Evolutionary conservation across 30 jellyfish, hydroid and myxozoan genomes (phyloP), one percentile per base, ranked within the genome.

Genomic region (Pseudorhiza aurosa): DNA sequence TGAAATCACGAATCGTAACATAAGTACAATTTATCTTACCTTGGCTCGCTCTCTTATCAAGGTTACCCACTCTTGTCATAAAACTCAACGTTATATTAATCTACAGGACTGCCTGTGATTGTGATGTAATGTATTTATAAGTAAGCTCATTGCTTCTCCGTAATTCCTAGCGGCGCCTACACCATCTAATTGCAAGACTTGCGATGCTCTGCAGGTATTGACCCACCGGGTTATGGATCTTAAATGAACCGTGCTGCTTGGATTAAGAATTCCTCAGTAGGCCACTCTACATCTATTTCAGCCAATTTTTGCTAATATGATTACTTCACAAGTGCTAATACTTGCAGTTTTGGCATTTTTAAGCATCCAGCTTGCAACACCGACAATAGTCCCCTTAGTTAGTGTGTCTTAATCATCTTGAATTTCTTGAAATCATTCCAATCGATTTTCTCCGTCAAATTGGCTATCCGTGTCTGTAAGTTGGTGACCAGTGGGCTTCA

Each of bases 71-170:
- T 12, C 8, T 35, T 64, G 32, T 39, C 53, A 22, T 18, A n/a
- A 11, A 29, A 6, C 37, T 12, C 58, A 42, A 35, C 8, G 56
- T 18, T 33, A 32, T 24, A 35, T 64, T 29, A 64, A 33, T 42
- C 36, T 42, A 42, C 18, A 33, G 5, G 21, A 64, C 35, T 1
- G 33, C 77, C 27, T 31, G 8, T 22, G 24, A 21, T 8, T 64
- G 77, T 73, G 86, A 73, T 73, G 86, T 73, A 73, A 73, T 73
- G 86, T 73, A 73, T 73, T 73, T 73, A 36, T 57, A 51, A 25
- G 59, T 28, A 73, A 31, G 62, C 32, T 33, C 74, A 35, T 40
- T 15, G 42, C 39, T 12, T 50, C 43, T 47, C 45, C 60, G 86
- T 57, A 73, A 73, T 50, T 73, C 75, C 39, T 21, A 47, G 83